Evolutionary conservation across 2,113 vertebrate species (phyloP).

Genomic region (Machaerirhynchus nigripectus): DNA sequence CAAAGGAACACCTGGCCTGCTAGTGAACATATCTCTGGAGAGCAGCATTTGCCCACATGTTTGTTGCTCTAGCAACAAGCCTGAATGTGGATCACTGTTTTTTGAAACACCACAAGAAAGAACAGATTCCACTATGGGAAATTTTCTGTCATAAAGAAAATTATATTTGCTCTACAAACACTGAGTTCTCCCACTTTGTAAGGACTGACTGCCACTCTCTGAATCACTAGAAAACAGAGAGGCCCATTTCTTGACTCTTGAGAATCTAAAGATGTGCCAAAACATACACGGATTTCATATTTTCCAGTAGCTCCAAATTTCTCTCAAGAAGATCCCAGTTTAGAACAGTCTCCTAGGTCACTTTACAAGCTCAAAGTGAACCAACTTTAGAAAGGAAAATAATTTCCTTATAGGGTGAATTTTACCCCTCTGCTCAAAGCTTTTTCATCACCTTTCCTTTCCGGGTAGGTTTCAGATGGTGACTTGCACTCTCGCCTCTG

Average conservation of each 20-base stretch:
- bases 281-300: constrained; percentile 59
- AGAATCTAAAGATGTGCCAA: constrained; percentile 59
- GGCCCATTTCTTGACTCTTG: neutral
- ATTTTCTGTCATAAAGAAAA: constrained; percentile 52
- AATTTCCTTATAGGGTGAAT: constrained; percentile 26
- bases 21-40: neutral
- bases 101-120: neutral
- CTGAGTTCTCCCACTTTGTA: constrained; percentile 42
- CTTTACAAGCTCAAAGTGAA: neutral
- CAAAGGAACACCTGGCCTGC: constrained; percentile 32
- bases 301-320: constrained; percentile 65
- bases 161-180: constrained; percentile 36
- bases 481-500: neutral
- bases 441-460: neutral
- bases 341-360: constrained; percentile 42
- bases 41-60: neutral
- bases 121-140: constrained; percentile 36
- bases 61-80: constrained; percentile 39
- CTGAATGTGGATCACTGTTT: neutral
- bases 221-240: constrained; percentile 49
- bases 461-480: neutral
- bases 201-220: constrained; percentile 33
- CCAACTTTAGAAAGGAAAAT: constrained; percentile 17
- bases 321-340: constrained; percentile 40
- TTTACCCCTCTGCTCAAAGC: neutral